Evolutionary conservation across 1,140 invertebrate species (phyloP), one percentile per base, ranked within the genome.

Genomic region (Apocrypta bakeri): DNA sequence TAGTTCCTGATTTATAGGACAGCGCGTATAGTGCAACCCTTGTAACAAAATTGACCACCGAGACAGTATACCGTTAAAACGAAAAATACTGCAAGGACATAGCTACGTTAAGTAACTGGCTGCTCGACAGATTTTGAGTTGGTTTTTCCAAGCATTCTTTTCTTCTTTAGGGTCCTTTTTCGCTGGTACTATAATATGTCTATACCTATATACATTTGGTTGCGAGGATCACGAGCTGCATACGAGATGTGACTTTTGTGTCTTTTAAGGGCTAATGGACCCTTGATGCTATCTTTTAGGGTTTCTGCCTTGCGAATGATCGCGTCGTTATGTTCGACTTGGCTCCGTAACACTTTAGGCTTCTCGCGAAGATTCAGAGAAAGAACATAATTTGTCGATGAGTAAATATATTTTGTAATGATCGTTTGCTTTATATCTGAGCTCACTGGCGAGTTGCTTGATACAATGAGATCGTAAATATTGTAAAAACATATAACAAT

Each of bases 31-130:
- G 56, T 66, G 21, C 74, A 77, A 77, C 74, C 74, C 74, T 77
- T 77, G 33, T 66, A 66, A 8, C 61, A 14, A 77, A 77, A 56
- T 77, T 61, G 74, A 77, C 74, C 74, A 77, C 74, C 74, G 74
- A 77, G 74, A 77, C 64, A 77, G 61, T 77, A n/a, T n/a, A 77
- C 24, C 61, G 61, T 77, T 56, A 77, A 77, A 64, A 77, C 56
- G 11, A 14, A 66, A 29, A 25, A 21, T 24, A 25, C 48, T n/a
- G 17, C 48, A 56, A 56, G 48, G 48, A 56, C 48, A 56, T 21
- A 21, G 4, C 48, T 4, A 21, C 48, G 48, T 21, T 56, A 56
- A 56, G 48, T 56, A 56, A 56, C 48, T 56, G 17, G n/a, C 48
- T 66, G 63, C 24, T 25, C n/a, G 63, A 66, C 27, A 7, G 17